Percentiles rank a stretch among this genome's conserved stretches.
phyloP scores from a whole-genome alignment of 2,888 invertebrate species.

The Pharmacophagus antenor region DNA sequence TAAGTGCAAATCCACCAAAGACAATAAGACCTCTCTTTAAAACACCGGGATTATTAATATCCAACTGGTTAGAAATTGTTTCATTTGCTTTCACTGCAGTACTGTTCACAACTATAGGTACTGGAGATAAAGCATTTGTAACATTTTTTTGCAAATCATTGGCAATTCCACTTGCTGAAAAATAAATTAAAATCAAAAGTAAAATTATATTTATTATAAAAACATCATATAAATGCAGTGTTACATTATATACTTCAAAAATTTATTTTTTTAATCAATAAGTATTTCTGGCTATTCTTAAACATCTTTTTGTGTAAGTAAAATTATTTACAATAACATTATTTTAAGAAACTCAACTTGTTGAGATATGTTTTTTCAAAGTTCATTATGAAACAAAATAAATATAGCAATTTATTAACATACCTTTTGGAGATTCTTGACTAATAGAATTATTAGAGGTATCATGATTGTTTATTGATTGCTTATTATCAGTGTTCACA shows the following conservation, averaged over 20 bases:
- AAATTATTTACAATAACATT: too few relatives aligned
- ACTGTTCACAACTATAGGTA: constrained; percentile 11
- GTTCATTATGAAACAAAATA: too few relatives aligned
- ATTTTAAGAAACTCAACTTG: too few relatives aligned
- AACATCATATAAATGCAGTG: not conserved
- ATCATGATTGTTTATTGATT: constrained; percentile 6
- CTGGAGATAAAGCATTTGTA: constrained; percentile 7
- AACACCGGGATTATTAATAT: constrained; percentile 65
- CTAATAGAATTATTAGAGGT: constrained; percentile 16
- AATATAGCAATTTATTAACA: not conserved
- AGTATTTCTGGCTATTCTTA: too few relatives aligned
- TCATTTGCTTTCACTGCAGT: constrained; percentile 19
- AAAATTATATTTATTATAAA: too few relatives aligned
- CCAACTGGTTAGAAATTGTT: constrained; percentile 41
- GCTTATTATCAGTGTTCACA: constrained; percentile 14
- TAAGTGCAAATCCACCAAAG: constrained; percentile 70
- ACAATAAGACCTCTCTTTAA: constrained; percentile 70
- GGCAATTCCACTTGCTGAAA: constrained; percentile 29
- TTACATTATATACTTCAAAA: too few relatives aligned
- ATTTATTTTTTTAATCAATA: too few relatives aligned
- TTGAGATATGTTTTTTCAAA: too few relatives aligned
- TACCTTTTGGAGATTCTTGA: constrained; percentile 23
- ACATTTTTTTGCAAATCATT: constrained; percentile 39
- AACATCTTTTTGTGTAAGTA: too few relatives aligned
- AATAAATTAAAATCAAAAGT: not conserved